Evolutionary conservation across 2,113 vertebrate species (phyloP), one percentile per base, ranked within the genome.

Genomic region (Silurus glanis): DNA sequence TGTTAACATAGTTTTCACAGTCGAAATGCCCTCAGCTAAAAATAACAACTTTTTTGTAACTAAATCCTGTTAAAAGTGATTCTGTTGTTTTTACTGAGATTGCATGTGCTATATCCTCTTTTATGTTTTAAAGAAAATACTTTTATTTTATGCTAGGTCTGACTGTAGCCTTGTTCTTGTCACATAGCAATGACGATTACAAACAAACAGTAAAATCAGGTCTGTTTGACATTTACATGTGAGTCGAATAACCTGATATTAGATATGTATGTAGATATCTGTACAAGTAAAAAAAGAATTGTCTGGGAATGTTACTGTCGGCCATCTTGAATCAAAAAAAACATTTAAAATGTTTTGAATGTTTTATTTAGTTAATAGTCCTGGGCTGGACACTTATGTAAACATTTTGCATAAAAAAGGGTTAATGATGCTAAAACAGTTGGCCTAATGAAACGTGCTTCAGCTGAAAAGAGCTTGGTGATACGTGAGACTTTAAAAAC

Each of bases 401-500:
- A 23, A 5, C 9, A 10, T 14, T 1, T 37, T n/a, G 10, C 21
- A 53, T 28, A 8, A 80, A 8, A 80, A 80, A 59, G 53, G 76
- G n/a, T 37, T 79, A 58, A 79, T 19, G 55, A 37, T 58, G 45
- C 55, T 59, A 56, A 58, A 78, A 28, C n/a, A 1, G 51, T 23
- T 55, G 21, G 74, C 49, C 25, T 21, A 21, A 79, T 37, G 25
- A 25, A 58, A 58, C 53, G 4, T 58, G 53, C 3, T 58, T 6
- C n/a, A 25, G 9, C 53, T 79, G 55, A 19, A 58, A 19, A 58
- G 16, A 80, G 56, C 62, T 58, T 62, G 75, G 80, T 74, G 69
- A 86, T 87, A 86, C 72, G 85, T 56, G 85, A 90, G 90, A 83
- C 55, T 55, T 14, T 74, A 88, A 72, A 87, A 89, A 76, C 76